Evolutionary conservation across 2,797 vertebrate species (phyloP).

Genomic region (Smutsia gigantea): DNA sequence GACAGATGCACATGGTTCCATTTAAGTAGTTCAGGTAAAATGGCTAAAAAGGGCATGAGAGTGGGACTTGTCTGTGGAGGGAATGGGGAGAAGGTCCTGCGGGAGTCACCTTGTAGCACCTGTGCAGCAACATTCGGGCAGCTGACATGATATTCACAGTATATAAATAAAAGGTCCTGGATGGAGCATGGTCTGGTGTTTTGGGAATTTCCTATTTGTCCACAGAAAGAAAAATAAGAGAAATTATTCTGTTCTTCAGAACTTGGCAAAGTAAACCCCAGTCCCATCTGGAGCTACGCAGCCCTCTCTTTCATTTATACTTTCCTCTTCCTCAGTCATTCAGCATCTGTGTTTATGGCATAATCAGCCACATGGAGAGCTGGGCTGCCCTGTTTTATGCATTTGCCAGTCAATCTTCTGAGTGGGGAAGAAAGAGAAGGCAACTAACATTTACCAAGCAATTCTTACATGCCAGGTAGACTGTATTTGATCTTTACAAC

Average conservation of each 20-base stretch:
- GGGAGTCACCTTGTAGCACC: slow-evolving; percentile 93
- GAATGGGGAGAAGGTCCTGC: rapidly evolving
- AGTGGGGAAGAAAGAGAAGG: slow-evolving; percentile 4
- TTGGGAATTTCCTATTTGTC: slow-evolving; percentile 94
- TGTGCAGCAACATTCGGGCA: slow-evolving; percentile 93
- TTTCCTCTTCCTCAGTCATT: not conserved
- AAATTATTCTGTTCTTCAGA: slow-evolving; percentile 4
- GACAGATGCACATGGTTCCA: not conserved
- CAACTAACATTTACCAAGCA: slow-evolving; percentile 20
- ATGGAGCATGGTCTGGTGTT: slow-evolving; percentile 95
- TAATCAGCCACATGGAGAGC: not conserved
- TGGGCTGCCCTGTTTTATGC: not conserved
- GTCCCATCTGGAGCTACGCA: not conserved
- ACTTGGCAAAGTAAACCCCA: not conserved
- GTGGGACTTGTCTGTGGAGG: not conserved
- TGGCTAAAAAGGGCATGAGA: not conserved
- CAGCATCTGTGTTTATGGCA: not conserved
- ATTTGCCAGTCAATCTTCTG: not conserved
- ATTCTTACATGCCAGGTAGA: not conserved
- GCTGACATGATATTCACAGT: slow-evolving; percentile 92
- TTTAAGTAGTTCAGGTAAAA: not conserved
- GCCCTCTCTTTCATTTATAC: not conserved
- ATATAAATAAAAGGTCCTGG: slow-evolving; percentile 97
- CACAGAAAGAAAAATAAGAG: not conserved
- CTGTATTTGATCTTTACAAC: not conserved